A percentile compares a stretch with the other conserved stretches of the same genome.
phyloP scores from a whole-genome alignment of 2,888 invertebrate genomes.

The Amitus sp. region DNA sequence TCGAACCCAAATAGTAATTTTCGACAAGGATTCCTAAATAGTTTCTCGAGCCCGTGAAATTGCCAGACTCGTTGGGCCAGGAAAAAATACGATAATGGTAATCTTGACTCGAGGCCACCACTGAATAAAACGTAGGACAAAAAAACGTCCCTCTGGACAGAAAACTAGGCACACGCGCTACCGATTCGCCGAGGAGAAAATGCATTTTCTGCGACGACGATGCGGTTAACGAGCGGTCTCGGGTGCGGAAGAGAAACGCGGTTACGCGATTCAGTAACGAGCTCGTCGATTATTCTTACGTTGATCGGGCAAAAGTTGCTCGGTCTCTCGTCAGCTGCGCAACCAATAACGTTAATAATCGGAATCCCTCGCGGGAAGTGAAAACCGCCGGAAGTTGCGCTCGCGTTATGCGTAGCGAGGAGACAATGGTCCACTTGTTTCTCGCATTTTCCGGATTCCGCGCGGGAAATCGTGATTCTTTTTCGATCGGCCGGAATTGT shows the following conservation, averaged over 20 bases:
- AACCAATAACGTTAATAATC: constrained; percentile 25
- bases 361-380: constrained; percentile 32
- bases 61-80: too few species aligned
- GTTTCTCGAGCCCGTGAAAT: too few species aligned
- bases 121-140: too few species aligned
- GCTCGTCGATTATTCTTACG: constrained; percentile 32
- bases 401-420: constrained; percentile 37
- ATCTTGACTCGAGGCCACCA: too few species aligned
- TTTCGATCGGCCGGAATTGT: too few species aligned
- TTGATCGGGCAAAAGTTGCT: constrained; percentile 32
- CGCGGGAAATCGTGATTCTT: too few species aligned
- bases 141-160: too few species aligned
- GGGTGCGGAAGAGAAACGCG: constrained; percentile 43
- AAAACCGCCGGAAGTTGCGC: constrained; percentile 40
- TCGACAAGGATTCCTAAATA: too few species aligned
- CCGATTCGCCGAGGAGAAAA: constrained; percentile 13
- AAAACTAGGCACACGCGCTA: too few species aligned
- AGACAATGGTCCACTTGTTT: constrained; percentile 27
- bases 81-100: too few species aligned
- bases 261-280: constrained; percentile 42
- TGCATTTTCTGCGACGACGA: not conserved
- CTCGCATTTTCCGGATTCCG: constrained; percentile 30
- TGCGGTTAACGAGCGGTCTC: constrained; percentile 17
- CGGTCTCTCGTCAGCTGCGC: constrained; percentile 19
- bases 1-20: too few species aligned